These are phyloP conservation scores for Plusia festucae DNA, from an alignment of 2,888 invertebrate species.

Conservation along the genomic window DNA sequence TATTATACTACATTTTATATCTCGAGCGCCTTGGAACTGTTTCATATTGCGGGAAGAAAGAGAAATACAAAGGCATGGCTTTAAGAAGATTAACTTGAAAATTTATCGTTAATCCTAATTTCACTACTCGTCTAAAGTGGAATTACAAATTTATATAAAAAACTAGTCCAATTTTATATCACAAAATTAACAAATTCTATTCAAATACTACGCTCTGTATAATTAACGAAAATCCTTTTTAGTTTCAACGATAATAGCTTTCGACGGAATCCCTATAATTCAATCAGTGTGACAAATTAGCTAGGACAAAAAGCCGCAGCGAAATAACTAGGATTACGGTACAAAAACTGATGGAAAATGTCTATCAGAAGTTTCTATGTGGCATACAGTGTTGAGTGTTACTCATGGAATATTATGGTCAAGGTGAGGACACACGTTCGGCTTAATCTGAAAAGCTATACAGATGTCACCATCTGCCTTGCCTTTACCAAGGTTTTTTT, in stretches of 20 bases:
- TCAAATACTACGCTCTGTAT: constrained; percentile 2
- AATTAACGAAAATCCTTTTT: constrained; percentile 24
- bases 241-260: constrained; percentile 35
- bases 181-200: not conserved
- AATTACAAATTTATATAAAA: not conserved
- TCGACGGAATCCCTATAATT: constrained; percentile 36
- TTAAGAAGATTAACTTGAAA: too few relatives aligned
- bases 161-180: not conserved
- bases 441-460: not conserved
- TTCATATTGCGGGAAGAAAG: too few relatives aligned
- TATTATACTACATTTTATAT: not conserved
- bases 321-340: constrained; percentile 8
- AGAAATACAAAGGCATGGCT: not conserved
- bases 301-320: constrained; percentile 35
- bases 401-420: not conserved
- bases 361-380: not conserved
- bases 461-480: too few relatives aligned
- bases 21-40: too few relatives aligned
- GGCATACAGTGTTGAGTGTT: not conserved
- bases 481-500: too few relatives aligned
- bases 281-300: constrained; percentile 50
- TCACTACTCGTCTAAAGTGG: not conserved
- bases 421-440: not conserved
- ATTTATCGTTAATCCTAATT: not conserved
- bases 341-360: constrained; percentile 1